Evolutionary conservation across 2,113 vertebrate species (phyloP), one percentile per base, ranked within the genome.

Genomic region (Tragulus kanchil): DNA sequence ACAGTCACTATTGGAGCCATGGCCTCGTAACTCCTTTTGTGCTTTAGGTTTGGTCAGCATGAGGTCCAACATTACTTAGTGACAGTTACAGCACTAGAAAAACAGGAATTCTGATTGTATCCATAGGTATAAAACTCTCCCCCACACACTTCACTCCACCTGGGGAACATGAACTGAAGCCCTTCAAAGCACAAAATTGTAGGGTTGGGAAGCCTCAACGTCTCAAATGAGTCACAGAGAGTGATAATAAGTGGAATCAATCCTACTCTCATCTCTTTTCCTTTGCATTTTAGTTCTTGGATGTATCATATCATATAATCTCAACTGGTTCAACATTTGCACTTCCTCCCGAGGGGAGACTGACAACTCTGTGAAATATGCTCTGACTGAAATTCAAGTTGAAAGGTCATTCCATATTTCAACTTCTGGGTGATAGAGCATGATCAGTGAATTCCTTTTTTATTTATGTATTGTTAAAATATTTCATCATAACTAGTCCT

Each of bases 71-170:
- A 77, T 85, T 81, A 17, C 4, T 52, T 85, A 42, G 8, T 26
- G 4, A 10, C 1, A 81, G 1, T 89, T 45, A 56, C 3, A 28
- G 21, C 25, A 64, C 83, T 78, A 78, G 31, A 3, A 15, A 28
- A 65, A 54, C 36, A n/a, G n/a, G 84, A 31, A 79, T 64, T 87
- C 3, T 90, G 45, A 64, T 64, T 85, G 9, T 5, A 36, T 58
- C 12, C 0, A 25, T 31, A n/a, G 1, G 14, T 26, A 45, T 88
- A 96, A 81, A 59, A 0, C 1, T 78, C 6, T 50, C 19, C 6
- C 5, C 0, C 11, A 26, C 21, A 42, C 0, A 10, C 1, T 58
- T 8, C 11, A 86, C 1, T 0, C 21, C 9, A 36, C 4, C 8
- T 1, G 42, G 23, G 17, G 15, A 78, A 1, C 5, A 69, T 26